Evolutionary conservation across 2,797 vertebrate species (phyloP).

Genomic region (Arctocebus calabarensis): DNA sequence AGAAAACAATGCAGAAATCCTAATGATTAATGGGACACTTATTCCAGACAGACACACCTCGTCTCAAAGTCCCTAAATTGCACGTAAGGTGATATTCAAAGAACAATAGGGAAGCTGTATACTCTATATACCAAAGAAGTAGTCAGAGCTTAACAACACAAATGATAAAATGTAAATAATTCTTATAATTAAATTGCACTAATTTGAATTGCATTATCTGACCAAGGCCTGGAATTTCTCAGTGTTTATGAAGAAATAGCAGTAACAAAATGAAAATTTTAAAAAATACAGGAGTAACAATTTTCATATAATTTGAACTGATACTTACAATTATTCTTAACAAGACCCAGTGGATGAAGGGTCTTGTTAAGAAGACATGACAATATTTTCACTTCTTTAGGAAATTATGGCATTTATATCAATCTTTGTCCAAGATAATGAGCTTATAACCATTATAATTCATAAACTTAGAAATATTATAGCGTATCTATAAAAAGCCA

Average conservation of each 20-base stretch:
- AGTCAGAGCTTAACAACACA: not conserved
- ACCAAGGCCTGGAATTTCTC: not conserved
- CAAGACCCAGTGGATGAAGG: not conserved
- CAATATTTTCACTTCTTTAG: not conserved
- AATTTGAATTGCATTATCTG: slow-evolving; percentile 21
- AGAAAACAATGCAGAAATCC: slow-evolving; percentile 7
- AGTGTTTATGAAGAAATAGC: not conserved
- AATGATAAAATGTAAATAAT: not conserved
- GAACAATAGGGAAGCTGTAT: not conserved
- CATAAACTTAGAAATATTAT: not conserved
- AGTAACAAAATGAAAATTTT: not conserved
- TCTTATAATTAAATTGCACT: not conserved
- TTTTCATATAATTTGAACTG: not conserved
- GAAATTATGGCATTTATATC: not conserved
- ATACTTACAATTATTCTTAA: not conserved
- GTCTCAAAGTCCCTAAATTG: not conserved
- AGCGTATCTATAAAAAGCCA: not conserved
- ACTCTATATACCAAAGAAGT: not conserved
- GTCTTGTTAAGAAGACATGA: too few relatives aligned
- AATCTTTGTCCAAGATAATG: not conserved
- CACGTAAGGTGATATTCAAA: not conserved
- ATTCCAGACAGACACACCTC: not conserved
- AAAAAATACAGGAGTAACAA: not conserved
- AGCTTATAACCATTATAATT: not conserved
- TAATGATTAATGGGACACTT: not conserved